These are phyloP conservation scores for Aethina tumida DNA, from an alignment of 1,140 invertebrate species.

Conservation along the genomic window DNA sequence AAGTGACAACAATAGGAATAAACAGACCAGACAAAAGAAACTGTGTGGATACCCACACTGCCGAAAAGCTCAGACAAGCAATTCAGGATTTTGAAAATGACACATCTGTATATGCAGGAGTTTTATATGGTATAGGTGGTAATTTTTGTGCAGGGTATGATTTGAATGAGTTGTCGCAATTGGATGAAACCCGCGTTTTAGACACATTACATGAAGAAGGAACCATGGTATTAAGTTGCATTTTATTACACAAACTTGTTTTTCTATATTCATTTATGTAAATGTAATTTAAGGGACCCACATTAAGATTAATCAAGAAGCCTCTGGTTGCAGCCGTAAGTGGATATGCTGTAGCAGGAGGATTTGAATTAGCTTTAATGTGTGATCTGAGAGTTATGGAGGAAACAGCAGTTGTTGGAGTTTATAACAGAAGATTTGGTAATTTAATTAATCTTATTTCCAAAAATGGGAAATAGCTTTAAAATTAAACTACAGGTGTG, in stretches of 20 bases:
- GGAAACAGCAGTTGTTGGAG: constrained; percentile 71
- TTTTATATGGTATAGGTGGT: constrained; percentile 80
- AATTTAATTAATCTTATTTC: constrained; percentile 20
- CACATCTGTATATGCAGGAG: constrained; percentile 51
- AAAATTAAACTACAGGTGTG: constrained; percentile 46
- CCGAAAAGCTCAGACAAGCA: constrained; percentile 55
- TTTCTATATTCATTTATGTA: constrained; percentile 3
- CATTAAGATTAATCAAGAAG: constrained; percentile 41
- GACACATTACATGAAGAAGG: constrained; percentile 2
- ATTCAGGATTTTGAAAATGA: constrained; percentile 74
- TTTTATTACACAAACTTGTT: background rate
- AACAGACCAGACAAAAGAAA: constrained; percentile 77
- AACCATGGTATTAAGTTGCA: constrained; percentile 5
- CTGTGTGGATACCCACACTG: constrained; percentile 60
- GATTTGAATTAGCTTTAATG: constrained; percentile 80
- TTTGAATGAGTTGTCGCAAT: constrained; percentile 53
- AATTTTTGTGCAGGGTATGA: constrained; percentile 88
- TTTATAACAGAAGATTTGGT: constrained; percentile 77
- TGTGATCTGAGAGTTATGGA: constrained; percentile 86
- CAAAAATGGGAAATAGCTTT: constrained; percentile 2
- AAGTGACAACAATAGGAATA: constrained; percentile 69
- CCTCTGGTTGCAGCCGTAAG: constrained; percentile 75
- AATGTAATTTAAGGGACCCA: constrained; percentile 10
- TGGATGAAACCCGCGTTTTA: constrained; percentile 21
- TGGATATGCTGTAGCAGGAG: constrained; percentile 82